Percentiles rank a stretch among this genome's conserved stretches.
phyloP scores from a whole-genome alignment of 2,113 vertebrate species.

The Dromaius novaehollandiae region DNA sequence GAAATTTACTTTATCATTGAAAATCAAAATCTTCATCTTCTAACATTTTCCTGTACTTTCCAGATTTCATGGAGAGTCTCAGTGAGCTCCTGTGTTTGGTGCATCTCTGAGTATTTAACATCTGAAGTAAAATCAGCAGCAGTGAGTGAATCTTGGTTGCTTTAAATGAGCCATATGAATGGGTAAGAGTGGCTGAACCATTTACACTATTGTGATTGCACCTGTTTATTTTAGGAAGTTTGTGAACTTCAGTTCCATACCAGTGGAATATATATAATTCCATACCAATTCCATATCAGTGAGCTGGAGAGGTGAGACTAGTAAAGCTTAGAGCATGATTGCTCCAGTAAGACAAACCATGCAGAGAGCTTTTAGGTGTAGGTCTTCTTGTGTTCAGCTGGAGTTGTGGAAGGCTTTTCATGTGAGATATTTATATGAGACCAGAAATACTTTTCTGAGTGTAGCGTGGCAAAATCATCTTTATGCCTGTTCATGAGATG shows the following conservation, averaged over 20 bases:
- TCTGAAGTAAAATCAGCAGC: neutral
- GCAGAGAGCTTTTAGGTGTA: neutral
- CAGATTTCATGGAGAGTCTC: neutral
- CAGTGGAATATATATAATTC: neutral
- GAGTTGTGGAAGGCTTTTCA: neutral
- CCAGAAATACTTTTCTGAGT: neutral
- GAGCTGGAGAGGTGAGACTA: neutral
- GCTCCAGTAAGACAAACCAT: neutral
- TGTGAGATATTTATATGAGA: neutral
- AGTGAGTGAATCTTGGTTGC: neutral
- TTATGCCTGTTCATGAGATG: neutral
- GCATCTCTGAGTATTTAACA: neutral
- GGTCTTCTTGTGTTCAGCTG: neutral
- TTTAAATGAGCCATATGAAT: neutral
- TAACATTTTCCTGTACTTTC: neutral
- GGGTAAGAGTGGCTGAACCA: neutral
- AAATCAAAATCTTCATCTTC: neutral
- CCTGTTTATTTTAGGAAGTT: neutral
- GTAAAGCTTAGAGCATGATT: neutral
- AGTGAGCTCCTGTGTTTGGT: neutral
- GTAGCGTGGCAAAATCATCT: neutral
- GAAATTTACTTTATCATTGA: neutral
- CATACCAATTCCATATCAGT: too few relatives aligned
- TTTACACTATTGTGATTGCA: neutral
- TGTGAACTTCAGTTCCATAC: neutral